Conservation (phyloP, 2,113 vertebrate genomes). For the Barbus barbus region DNA sequence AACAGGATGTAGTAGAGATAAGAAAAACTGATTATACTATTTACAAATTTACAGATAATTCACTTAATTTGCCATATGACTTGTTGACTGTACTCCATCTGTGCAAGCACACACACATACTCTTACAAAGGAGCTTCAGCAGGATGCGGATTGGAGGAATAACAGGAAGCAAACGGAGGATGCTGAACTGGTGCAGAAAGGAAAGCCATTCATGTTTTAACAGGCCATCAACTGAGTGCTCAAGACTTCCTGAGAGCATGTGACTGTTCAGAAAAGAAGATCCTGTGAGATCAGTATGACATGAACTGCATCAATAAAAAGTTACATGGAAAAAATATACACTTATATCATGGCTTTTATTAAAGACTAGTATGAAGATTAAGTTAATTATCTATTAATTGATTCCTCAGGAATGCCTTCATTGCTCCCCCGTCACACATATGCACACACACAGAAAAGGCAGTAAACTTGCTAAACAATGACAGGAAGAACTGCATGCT, state of each 20-base stretch:
- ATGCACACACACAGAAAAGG: background rate
- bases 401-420: too few species aligned
- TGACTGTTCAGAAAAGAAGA: background rate
- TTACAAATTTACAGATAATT: slow-evolving; percentile 26
- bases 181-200: slow-evolving; percentile 51
- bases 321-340: background rate
- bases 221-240: slow-evolving; percentile 12
- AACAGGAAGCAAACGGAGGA: slow-evolving; percentile 73
- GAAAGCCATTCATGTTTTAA: slow-evolving; percentile 38
- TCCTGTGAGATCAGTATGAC: background rate
- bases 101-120: slow-evolving; percentile 17
- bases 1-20: slow-evolving; percentile 3
- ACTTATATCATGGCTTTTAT: background rate
- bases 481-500: slow-evolving; percentile 67
- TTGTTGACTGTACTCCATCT: slow-evolving; percentile 23
- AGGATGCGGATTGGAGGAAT: slow-evolving; percentile 62
- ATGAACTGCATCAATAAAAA: background rate
- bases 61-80: slow-evolving; percentile 7
- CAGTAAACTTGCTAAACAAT: slow-evolving; percentile 29
- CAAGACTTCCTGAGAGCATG: slow-evolving; percentile 27
- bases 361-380: background rate
- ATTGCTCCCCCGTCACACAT: too few species aligned
- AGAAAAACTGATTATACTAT: slow-evolving; percentile 21
- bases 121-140: background rate
- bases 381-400: background rate